Conservation (phyloP, 2,888 invertebrate genomes). For the Drosophila longiperda region DNA sequence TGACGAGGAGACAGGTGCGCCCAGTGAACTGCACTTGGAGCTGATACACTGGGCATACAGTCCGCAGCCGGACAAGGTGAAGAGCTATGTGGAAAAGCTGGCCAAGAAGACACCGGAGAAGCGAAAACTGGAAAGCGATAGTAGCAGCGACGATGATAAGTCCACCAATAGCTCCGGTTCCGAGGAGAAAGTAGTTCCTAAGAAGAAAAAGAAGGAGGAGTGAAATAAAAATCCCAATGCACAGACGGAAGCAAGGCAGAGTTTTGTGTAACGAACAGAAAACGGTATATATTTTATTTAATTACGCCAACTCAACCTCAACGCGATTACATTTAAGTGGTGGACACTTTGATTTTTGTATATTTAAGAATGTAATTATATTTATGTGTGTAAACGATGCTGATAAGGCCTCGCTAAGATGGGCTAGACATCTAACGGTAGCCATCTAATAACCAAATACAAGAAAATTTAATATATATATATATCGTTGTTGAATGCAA, state of each 20-base stretch:
- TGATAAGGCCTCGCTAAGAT: slow-evolving; percentile 58
- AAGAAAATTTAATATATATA: slow-evolving; percentile 27
- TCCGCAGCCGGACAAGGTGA: slow-evolving; percentile 89
- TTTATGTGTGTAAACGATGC: slow-evolving; percentile 50
- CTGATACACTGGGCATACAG: slow-evolving; percentile 92
- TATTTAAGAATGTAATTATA: slow-evolving; percentile 44
- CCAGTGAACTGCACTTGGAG: slow-evolving; percentile 89
- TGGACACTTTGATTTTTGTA: slow-evolving; percentile 45
- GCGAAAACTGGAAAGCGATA: slow-evolving; percentile 59
- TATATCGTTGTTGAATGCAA: not conserved
- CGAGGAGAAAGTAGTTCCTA: slow-evolving; percentile 56
- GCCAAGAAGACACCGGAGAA: slow-evolving; percentile 72
- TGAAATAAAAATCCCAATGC: slow-evolving; percentile 20
- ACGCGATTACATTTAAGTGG: slow-evolving; percentile 64
- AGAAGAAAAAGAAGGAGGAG: slow-evolving; percentile 63
- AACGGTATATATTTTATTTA: slow-evolving; percentile 73
- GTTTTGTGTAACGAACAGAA: slow-evolving; percentile 70
- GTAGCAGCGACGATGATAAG: slow-evolving; percentile 45
- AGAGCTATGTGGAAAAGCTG: slow-evolving; percentile 86
- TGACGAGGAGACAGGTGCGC: slow-evolving; percentile 88
- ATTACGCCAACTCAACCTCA: slow-evolving; percentile 65
- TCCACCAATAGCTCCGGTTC: slow-evolving; percentile 45
- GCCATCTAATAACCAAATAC: slow-evolving; percentile 53
- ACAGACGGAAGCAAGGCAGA: not conserved
- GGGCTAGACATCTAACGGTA: slow-evolving; percentile 49